Percentiles rank a stretch among this genome's conserved stretches.
Evolutionary conservation across 2,113 vertebrate species (phyloP).

Genomic region (Pholis gunnellus): DNA sequence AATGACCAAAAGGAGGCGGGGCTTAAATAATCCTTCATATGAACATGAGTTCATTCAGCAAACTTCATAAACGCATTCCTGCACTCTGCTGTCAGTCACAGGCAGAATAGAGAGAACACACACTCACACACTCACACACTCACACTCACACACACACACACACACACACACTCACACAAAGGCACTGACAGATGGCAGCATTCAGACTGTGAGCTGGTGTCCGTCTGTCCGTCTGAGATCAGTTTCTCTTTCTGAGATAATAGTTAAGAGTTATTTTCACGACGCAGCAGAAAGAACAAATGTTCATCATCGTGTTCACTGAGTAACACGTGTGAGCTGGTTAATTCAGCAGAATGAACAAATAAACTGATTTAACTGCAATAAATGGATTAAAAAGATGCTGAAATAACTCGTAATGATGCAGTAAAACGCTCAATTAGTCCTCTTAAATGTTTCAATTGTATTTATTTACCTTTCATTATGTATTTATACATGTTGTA

Average conservation of each 20-base stretch:
- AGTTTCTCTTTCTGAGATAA: constrained; percentile 26
- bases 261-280: constrained; percentile 16
- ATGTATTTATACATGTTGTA: too few species aligned
- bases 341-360: too few species aligned
- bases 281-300: background rate
- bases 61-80: constrained; percentile 67
- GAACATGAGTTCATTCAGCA: too few species aligned
- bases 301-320: too few species aligned
- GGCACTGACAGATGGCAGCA: constrained; percentile 64
- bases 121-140: constrained; percentile 28
- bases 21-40: constrained; percentile 44
- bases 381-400: too few species aligned
- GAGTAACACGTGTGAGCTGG: too few species aligned
- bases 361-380: too few species aligned
- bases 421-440: too few species aligned
- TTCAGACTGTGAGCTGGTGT: constrained; percentile 54
- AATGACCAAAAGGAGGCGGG: constrained; percentile 39
- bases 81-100: constrained; percentile 59
- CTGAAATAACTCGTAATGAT: too few species aligned
- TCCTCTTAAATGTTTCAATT: too few species aligned
- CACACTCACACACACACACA: constrained; percentile 21
- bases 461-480: too few species aligned
- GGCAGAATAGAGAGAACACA: constrained; percentile 50
- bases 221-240: constrained; percentile 37
- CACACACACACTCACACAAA: constrained; percentile 44